A percentile compares a stretch with the other conserved stretches of the same genome.
phyloP scores from a whole-genome alignment of 2,888 invertebrate species.

The Mimas tiliae region DNA sequence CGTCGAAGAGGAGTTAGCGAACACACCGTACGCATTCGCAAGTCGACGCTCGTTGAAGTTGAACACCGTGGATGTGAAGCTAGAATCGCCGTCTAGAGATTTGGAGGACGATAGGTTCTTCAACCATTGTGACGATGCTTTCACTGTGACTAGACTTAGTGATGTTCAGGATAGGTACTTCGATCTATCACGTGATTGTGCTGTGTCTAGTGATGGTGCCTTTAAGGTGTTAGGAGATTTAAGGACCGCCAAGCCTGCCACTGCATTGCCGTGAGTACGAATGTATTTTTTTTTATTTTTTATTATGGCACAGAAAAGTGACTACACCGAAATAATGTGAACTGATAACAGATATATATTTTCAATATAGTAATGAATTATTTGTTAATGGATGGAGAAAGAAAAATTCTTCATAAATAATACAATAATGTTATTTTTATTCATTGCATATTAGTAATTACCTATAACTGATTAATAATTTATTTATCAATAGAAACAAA shows the following conservation, averaged over 20 bases:
- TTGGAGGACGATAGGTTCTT: slow-evolving; percentile 73
- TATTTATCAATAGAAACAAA: too few species aligned
- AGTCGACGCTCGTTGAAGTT: slow-evolving; percentile 69
- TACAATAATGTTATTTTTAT: too few species aligned
- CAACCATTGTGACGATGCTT: slow-evolving; percentile 59
- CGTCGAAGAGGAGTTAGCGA: slow-evolving; percentile 78
- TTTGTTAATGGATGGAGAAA: too few species aligned
- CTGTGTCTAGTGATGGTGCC: slow-evolving; percentile 50
- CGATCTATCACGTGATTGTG: slow-evolving; percentile 60
- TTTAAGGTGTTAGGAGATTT: slow-evolving; percentile 61
- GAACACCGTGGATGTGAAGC: slow-evolving; percentile 54
- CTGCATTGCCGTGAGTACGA: slow-evolving; percentile 29
- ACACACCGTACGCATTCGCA: slow-evolving; percentile 81
- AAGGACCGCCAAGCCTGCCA: slow-evolving; percentile 23
- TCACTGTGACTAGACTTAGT: slow-evolving; percentile 75
- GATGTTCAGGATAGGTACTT: slow-evolving; percentile 79
- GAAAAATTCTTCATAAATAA: too few species aligned
- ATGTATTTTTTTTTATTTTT: neutral
- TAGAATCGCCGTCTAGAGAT: slow-evolving; percentile 66
- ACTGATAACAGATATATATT: too few species aligned
- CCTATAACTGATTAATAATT: too few species aligned
- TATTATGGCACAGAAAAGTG: neutral
- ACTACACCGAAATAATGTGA: too few species aligned
- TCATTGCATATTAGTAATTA: too few species aligned
- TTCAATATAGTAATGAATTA: too few species aligned